Evolutionary conservation across 92 coral and sea anemone species (phyloP), one percentile per base, ranked within the genome.

Genomic region (Metridium senile): DNA sequence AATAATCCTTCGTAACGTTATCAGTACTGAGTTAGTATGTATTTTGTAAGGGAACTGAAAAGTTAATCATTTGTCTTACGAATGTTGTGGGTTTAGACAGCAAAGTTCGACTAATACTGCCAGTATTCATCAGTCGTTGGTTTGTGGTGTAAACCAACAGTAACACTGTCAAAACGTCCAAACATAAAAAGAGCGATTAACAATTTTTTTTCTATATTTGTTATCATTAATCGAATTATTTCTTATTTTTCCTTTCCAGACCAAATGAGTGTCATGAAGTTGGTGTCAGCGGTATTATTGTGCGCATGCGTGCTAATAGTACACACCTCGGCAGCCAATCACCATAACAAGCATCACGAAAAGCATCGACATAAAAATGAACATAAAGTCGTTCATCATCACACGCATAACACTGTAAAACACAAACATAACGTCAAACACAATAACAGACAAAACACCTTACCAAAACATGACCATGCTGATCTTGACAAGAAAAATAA

Each of bases 261-360:
- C 62, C 62, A 13, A 11, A 53, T 72, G 76, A 56, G 26, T 54
- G 62, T 72, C 66, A 72, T 72, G 66, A 72, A 53, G 20, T 56
- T 58, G 76, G 65, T 72, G 76, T 53, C 76, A 72, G 66, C 66
- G 28, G 28, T 72, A 11, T 23, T 72, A 65, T 65, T 72, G 49
- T 72, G 65, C 66, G 66, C 66, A 72, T 72, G 66, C 76, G 65
- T 72, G 27, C 28, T 34, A 26, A 19, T 56, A 39, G 13, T 39
- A 72, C 27, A 72, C 65, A 72, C 47, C 25, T 54, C 65, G 11
- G 66, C 62, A 72, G 49, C 76, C 28, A 72, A 54, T 1, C 76
- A 72, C 56, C 66, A 72, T 21, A 28, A 63, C 8, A 28, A 63
- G 3, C 69, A 63, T 31, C 69, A 31, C 39, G 31, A 20, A 8